Percentiles rank a stretch among this genome's conserved stretches.
These are phyloP conservation scores for Mesocentrotus franciscanus DNA, from an alignment of 53 echinoderm and acorn worm genomes.

Conservation along the genomic window DNA sequence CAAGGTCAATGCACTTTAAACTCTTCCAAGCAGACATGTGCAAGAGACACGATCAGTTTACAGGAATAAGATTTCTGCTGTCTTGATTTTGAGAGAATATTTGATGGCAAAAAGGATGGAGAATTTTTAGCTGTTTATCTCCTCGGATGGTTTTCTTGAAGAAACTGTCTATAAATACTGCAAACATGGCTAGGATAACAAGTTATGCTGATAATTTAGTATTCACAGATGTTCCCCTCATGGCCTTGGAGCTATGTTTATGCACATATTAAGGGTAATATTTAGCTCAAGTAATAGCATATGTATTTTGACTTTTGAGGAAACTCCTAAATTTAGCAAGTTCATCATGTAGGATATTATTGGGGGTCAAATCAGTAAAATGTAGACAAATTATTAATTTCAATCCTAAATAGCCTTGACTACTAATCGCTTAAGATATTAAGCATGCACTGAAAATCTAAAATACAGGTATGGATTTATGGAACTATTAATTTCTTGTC, in stretches of 20 bases:
- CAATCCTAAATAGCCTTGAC: too few species aligned
- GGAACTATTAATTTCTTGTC: not conserved
- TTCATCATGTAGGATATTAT: too few species aligned
- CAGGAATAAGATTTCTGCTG: not conserved
- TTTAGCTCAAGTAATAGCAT: too few species aligned
- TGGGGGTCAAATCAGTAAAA: too few species aligned
- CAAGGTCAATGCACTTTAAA: not conserved
- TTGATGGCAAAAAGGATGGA: not conserved
- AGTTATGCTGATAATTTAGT: not conserved
- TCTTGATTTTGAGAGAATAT: constrained; percentile 11
- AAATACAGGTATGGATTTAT: too few species aligned
- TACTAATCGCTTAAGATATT: too few species aligned
- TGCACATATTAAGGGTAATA: not conserved
- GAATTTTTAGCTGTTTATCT: not conserved
- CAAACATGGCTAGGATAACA: not conserved
- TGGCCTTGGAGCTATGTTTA: not conserved
- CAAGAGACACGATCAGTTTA: not conserved
- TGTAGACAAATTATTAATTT: too few species aligned
- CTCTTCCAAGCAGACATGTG: not conserved
- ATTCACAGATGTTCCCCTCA: not conserved
- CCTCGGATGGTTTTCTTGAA: not conserved
- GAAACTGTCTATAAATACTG: not conserved
- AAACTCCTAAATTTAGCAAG: too few species aligned
- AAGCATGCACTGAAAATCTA: too few species aligned
- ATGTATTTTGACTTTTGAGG: too few species aligned